Evolutionary conservation across 2,797 vertebrate genomes (phyloP).

Genomic region (Bucorvus abyssinicus): DNA sequence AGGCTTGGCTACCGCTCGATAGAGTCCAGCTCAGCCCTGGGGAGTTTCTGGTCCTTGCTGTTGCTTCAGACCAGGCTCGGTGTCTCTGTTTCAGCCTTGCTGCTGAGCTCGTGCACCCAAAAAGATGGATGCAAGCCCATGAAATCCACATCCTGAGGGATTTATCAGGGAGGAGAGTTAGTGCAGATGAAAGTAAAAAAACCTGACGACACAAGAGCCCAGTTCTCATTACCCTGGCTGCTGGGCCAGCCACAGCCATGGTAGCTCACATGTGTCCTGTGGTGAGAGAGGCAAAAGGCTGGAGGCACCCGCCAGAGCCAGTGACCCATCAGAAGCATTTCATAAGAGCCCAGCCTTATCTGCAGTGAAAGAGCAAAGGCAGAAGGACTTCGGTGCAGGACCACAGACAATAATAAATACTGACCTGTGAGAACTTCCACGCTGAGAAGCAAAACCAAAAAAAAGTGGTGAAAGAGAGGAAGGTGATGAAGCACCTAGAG

Average conservation of each 20-base stretch:
- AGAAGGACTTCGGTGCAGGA: neutral
- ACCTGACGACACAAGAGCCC: rapidly evolving
- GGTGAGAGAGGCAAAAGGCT: neutral
- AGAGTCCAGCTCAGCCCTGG: neutral
- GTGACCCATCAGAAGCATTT: neutral
- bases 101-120: neutral
- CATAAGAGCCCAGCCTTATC: neutral
- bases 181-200: neutral
- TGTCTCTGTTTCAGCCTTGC: neutral
- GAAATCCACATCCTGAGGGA: neutral
- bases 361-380: neutral
- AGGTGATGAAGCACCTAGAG: neutral
- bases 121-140: neutral
- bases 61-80: neutral
- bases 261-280: neutral
- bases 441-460: neutral
- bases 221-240: neutral
- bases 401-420: neutral
- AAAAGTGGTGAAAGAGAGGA: neutral
- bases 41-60: neutral
- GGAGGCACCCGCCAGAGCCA: neutral
- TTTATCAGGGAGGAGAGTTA: neutral
- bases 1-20: neutral
- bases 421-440: constrained; percentile 2
- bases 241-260: constrained; percentile 34